phyloP scores from a whole-genome alignment of 2,113 vertebrate genomes.

The Ardeotis arabs region DNA sequence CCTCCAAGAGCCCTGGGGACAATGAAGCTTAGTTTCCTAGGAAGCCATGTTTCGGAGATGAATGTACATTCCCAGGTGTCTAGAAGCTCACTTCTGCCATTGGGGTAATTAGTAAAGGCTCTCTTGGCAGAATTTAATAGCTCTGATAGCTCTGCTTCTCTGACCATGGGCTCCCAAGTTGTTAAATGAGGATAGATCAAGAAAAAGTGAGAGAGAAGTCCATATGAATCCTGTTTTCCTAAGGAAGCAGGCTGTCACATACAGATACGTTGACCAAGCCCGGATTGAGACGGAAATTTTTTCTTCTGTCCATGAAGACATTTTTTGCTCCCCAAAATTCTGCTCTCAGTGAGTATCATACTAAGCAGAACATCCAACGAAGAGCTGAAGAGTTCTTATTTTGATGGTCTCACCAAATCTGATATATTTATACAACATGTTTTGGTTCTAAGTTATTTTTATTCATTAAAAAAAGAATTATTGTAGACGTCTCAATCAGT shows the following conservation, averaged over 20 bases:
- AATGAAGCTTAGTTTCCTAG: not conserved
- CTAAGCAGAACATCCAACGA: not conserved
- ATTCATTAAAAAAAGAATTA: not conserved
- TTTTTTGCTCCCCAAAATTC: not conserved
- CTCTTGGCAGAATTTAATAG: not conserved
- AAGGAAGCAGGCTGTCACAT: not conserved
- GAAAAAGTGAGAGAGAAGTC: not conserved
- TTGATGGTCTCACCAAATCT: not conserved
- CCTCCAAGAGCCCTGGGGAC: not conserved
- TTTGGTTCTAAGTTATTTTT: not conserved
- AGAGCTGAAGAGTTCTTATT: not conserved
- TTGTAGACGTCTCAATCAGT: not conserved
- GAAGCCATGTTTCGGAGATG: not conserved
- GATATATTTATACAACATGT: not conserved
- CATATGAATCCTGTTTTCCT: not conserved
- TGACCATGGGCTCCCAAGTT: fast-evolving
- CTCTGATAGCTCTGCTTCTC: not conserved
- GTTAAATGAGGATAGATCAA: not conserved
- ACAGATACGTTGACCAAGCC: not conserved
- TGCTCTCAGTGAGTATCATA: not conserved
- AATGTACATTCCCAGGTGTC: not conserved
- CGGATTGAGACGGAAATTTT: not conserved
- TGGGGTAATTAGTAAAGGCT: not conserved
- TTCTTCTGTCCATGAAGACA: not conserved
- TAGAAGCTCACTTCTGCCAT: not conserved